Evolutionary conservation across 2,888 invertebrate species (phyloP).

Genomic region (Lepidocyrtoides sp.): DNA sequence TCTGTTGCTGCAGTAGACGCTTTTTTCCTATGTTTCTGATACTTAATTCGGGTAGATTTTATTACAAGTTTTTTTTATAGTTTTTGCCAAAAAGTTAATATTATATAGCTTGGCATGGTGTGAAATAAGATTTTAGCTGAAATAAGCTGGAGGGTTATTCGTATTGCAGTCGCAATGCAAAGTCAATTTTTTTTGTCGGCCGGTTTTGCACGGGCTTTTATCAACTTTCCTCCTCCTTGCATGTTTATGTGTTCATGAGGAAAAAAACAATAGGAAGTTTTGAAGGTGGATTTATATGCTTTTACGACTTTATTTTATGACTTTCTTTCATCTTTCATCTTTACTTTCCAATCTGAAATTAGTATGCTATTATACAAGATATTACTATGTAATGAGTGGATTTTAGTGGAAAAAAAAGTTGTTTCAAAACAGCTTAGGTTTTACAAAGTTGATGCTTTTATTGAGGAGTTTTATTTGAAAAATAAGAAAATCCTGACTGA

Average conservation of each 20-base stretch:
- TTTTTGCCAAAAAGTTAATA: not conserved
- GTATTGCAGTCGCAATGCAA: not conserved
- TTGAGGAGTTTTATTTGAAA: not conserved
- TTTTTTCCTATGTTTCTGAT: not conserved
- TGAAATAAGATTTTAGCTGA: not conserved
- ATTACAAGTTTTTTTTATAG: too few relatives aligned
- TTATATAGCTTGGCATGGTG: not conserved
- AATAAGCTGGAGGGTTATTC: not conserved
- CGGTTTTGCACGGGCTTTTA: not conserved
- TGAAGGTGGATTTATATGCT: slow-evolving; percentile 39
- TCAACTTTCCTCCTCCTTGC: not conserved
- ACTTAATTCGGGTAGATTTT: too few relatives aligned
- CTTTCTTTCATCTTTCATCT: not conserved
- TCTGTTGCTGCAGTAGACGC: not conserved
- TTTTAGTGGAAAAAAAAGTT: not conserved
- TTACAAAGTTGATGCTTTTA: not conserved
- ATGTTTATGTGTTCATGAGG: not conserved
- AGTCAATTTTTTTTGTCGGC: not conserved
- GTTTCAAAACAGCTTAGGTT: too few relatives aligned
- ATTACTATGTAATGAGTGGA: not conserved
- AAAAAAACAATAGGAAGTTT: slow-evolving; percentile 4
- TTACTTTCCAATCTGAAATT: not conserved
- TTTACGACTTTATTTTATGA: slow-evolving; percentile 56
- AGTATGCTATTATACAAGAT: not conserved
- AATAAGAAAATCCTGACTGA: too few relatives aligned